Percentiles rank a stretch among this genome's conserved stretches.
Conservation (phyloP, 2,797 vertebrate genomes). For the Numenius phaeopus region DNA sequence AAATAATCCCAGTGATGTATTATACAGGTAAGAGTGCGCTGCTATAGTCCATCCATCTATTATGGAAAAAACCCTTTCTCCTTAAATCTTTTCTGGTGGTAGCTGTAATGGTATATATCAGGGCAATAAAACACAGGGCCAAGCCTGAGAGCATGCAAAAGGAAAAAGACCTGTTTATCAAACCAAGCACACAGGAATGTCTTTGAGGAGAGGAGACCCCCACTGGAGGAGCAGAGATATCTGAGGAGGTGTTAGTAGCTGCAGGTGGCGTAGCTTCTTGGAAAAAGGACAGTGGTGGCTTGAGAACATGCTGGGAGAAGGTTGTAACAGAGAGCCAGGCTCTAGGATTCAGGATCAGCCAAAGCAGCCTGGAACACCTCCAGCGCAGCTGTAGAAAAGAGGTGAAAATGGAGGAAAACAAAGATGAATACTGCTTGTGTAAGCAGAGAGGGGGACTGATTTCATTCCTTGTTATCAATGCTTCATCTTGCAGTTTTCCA, state of each 20-base stretch:
- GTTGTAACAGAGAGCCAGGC: not conserved
- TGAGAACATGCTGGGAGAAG: not conserved
- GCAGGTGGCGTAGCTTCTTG: not conserved
- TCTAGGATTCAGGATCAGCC: not conserved
- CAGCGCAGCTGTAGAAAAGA: not conserved
- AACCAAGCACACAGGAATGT: fast-evolving
- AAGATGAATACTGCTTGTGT: not conserved
- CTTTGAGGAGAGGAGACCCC: not conserved
- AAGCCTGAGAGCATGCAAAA: not conserved
- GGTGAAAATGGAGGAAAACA: not conserved
- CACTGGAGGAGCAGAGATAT: not conserved
- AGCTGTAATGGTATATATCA: not conserved
- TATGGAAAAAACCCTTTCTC: not conserved
- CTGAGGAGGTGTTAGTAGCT: not conserved
- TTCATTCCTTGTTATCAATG: not conserved
- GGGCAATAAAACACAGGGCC: not conserved
- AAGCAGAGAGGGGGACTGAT: not conserved
- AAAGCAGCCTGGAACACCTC: not conserved
- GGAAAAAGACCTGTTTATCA: not conserved
- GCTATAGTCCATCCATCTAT: not conserved
- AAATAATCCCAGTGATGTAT: not conserved
- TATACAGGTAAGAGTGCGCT: not conserved
- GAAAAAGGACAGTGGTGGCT: not conserved
- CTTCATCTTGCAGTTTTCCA: not conserved
- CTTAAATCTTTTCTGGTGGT: not conserved